Percentiles rank a stretch among this genome's conserved stretches.
Conservation (phyloP, 2,113 vertebrate genomes). For the Pterocles gutturalis region DNA sequence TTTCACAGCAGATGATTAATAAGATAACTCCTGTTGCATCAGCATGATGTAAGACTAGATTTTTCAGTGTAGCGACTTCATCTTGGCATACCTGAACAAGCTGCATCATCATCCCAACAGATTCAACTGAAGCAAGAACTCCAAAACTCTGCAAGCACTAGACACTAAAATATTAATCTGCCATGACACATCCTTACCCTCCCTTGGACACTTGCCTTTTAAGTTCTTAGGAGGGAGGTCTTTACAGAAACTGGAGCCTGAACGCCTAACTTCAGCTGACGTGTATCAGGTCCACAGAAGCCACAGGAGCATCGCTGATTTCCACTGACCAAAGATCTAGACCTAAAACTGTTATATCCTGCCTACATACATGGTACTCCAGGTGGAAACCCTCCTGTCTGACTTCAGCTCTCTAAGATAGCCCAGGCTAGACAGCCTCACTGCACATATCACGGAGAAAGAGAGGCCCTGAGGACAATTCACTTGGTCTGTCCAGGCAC, state of each 20-base stretch:
- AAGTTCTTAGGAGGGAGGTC: not conserved
- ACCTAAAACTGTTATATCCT: not conserved
- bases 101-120: not conserved
- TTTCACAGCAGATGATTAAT: not conserved
- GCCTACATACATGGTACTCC: not conserved
- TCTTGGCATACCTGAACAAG: not conserved
- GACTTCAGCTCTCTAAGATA: not conserved
- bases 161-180: not conserved
- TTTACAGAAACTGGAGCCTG: not conserved
- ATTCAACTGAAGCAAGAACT: not conserved
- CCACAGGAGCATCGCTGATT: fast-evolving
- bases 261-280: not conserved
- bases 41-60: not conserved
- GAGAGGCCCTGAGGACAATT: not conserved
- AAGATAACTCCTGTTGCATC: not conserved
- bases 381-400: not conserved
- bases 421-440: not conserved
- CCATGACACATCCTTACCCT: not conserved
- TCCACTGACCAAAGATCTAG: not conserved
- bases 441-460: not conserved
- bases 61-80: not conserved
- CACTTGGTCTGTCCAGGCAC: not conserved
- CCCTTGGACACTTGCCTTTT: not conserved
- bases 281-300: not conserved
- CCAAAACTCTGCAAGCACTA: not conserved